Evolutionary conservation across 2,797 vertebrate species (phyloP).

Genomic region (Phataginus tricuspis): DNA sequence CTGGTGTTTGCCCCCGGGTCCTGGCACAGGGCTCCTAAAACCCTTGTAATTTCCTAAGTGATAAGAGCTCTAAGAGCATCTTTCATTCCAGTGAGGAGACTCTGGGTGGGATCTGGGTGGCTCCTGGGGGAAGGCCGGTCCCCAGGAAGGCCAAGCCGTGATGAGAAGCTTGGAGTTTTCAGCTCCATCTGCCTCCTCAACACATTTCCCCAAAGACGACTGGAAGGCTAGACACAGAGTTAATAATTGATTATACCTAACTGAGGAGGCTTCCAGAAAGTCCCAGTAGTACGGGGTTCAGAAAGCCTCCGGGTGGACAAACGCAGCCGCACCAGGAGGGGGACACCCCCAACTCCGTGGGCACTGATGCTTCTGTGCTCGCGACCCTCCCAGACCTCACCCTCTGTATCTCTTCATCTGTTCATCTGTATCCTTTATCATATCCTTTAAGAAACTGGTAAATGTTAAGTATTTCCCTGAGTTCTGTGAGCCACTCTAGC

Average conservation of each 20-base stretch:
- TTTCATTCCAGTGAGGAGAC: background rate
- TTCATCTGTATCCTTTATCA: background rate
- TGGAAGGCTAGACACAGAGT: background rate
- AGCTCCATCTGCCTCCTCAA: background rate
- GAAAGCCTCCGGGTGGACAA: background rate
- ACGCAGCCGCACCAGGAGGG: background rate
- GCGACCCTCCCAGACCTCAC: background rate
- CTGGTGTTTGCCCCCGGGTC: background rate
- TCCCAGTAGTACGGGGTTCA: background rate
- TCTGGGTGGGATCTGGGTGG: background rate
- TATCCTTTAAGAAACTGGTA: background rate
- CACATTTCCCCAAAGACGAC: background rate
- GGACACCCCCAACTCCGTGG: accelerated
- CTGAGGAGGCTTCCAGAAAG: background rate
- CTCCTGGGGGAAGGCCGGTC: background rate
- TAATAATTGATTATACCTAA: background rate
- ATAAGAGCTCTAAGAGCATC: background rate
- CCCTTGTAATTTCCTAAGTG: background rate
- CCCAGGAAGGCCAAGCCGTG: background rate
- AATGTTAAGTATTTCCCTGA: background rate
- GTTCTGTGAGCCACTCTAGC: background rate
- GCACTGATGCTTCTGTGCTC: background rate
- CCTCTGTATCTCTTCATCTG: background rate
- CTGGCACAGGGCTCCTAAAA: background rate
- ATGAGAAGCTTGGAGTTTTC: background rate